Percentiles rank a stretch among this genome's conserved stretches.
Conservation (phyloP, 2,888 invertebrate genomes). For the Rhagonycha lutea region DNA sequence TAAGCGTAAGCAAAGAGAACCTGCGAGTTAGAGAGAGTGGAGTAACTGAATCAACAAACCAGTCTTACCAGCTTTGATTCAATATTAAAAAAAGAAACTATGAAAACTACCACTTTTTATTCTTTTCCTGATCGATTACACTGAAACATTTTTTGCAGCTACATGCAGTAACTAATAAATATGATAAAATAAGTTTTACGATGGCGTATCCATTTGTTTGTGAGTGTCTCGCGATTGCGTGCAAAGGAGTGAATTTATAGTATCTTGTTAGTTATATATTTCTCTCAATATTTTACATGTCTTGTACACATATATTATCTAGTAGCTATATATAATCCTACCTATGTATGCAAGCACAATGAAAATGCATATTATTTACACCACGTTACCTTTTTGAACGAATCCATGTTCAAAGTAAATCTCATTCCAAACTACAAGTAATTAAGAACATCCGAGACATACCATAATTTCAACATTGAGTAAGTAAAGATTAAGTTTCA, state of each 20-base stretch:
- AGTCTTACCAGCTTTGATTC: slow-evolving; percentile 49
- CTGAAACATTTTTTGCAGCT: slow-evolving; percentile 28
- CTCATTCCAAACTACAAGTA: slow-evolving; percentile 9
- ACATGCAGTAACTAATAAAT: slow-evolving; percentile 35
- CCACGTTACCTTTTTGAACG: slow-evolving; percentile 41
- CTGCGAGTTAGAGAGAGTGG: not conserved
- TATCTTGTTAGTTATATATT: slow-evolving; percentile 42
- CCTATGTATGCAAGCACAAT: slow-evolving; percentile 42
- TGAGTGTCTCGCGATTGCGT: slow-evolving; percentile 31
- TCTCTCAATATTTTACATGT: slow-evolving; percentile 50
- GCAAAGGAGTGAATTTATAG: slow-evolving; percentile 26
- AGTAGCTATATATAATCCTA: slow-evolving; percentile 45
- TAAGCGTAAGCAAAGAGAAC: not conserved
- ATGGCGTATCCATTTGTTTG: slow-evolving; percentile 37
- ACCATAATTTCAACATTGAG: slow-evolving; percentile 26
- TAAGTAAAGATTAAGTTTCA: slow-evolving; percentile 33
- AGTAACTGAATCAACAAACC: slow-evolving; percentile 44
- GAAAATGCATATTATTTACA: slow-evolving; percentile 47
- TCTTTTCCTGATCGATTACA: slow-evolving; percentile 42
- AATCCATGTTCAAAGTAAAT: slow-evolving; percentile 15
- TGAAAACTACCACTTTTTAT: slow-evolving; percentile 44
- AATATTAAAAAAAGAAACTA: slow-evolving; percentile 24
- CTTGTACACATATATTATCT: slow-evolving; percentile 50
- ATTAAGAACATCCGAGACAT: slow-evolving; percentile 28
- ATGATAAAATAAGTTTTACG: slow-evolving; percentile 34